Conservation (phyloP, 2,113 vertebrate species). For the Caranx ignobilis region DNA sequence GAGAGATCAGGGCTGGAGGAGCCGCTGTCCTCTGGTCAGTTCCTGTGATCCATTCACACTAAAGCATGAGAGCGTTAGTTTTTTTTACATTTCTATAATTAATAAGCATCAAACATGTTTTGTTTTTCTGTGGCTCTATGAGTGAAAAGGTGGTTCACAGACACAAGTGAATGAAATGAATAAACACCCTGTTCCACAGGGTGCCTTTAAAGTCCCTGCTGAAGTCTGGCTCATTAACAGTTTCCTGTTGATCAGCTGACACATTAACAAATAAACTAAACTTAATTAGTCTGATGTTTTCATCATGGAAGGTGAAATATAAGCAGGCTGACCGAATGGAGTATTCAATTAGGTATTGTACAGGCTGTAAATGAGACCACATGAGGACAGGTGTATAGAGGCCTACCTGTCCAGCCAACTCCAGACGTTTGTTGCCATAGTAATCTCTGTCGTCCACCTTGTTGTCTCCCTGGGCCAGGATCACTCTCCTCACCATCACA, state of each 20-base stretch:
- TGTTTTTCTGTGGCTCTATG: constrained; percentile 27
- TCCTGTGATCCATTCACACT: constrained; percentile 71
- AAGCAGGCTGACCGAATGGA: neutral
- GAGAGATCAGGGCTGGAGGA: constrained; percentile 92
- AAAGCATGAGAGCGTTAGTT: constrained; percentile 20
- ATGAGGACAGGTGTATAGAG: neutral
- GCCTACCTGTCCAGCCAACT: constrained; percentile 95
- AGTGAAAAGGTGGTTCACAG: constrained; percentile 28
- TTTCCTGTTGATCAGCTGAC: constrained; percentile 16
- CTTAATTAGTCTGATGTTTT: neutral
- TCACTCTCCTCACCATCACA: constrained; percentile 98
- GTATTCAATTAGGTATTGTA: constrained; percentile 3
- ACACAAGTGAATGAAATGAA: constrained; percentile 10
- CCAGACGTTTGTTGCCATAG: constrained; percentile 97
- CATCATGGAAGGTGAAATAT: neutral
- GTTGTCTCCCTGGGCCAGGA: constrained; percentile 96
- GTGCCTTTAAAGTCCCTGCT: constrained; percentile 16
- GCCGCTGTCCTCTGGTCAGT: constrained; percentile 84
- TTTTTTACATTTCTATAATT: constrained; percentile 28
- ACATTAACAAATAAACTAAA: constrained; percentile 14
- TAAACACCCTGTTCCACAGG: constrained; percentile 23
- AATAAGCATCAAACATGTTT: constrained; percentile 30
- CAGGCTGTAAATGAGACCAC: constrained; percentile 3
- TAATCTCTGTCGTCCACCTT: constrained; percentile 99
- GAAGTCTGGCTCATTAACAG: neutral